Base-by-base conservation (phyloP, 2,888 invertebrate genomes). In the Synergus umbraculus region DNA sequence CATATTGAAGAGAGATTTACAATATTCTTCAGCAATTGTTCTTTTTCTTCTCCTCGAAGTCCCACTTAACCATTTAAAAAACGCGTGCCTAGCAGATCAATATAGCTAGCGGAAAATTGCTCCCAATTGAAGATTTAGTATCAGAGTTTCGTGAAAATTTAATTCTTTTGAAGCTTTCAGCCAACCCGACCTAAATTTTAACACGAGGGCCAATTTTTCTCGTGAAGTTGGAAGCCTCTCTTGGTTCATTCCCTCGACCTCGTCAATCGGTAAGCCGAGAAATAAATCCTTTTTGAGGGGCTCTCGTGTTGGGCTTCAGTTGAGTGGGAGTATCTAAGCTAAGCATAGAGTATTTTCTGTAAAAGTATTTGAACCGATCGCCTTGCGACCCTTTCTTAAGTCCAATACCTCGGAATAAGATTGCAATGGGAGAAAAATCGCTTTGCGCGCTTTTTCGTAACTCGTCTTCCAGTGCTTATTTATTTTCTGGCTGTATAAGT, bases 281-380 rank as follows among this genome's bases (percentile, higher is more conserved):
- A 87, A 87, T 86, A 85, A 87, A 86, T 87, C 85, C 83, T 83
- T 84, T 84, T 77, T 63, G 78, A 78, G 79, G 81, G 41, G 66
- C 79, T 69, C 43, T 66, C 77, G 65, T 76, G 41, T 54, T 73
- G 37, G 29, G 73, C 73, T 73, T 73, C 73, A 73, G 37, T 37
- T 73, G 22, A 73, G 54, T 58, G 58, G 63, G 78, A 81, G 78
- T 78, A 80, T 78, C 82, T 82, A 65, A 76, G 79, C 80, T 37
- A 85, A 88, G 85, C 86, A 86, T 87, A 86, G 83, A 86, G 85
- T 86, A 84, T 85, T 87, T 87, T 84, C 79, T 83, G 84, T 83
- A 79, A 85, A 86, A 87, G 86, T 86, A 86, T 88, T 87, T 86
- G 81, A 81, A 81, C 80, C 83, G 83, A 86, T 85, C 81, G 83